Evolutionary conservation across 2,888 invertebrate species (phyloP).

Genomic region (Dasysyrphus albostriatus): DNA sequence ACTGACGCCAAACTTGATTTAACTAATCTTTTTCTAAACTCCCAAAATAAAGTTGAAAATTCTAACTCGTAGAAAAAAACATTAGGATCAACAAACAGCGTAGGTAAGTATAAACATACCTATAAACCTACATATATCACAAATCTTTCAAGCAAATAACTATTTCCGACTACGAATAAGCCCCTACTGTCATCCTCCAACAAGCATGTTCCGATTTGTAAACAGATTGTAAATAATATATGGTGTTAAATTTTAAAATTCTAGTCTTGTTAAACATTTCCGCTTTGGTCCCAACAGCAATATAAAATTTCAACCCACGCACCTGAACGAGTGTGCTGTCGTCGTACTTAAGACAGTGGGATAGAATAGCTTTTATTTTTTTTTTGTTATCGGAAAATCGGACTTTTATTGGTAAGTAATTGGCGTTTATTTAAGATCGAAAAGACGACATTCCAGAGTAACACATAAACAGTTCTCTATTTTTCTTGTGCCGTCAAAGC

Average conservation of each 20-base stretch:
- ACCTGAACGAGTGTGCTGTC: slow-evolving; percentile 23
- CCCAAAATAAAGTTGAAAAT: too few relatives aligned
- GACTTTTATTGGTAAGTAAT: too few relatives aligned
- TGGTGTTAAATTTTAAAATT: slow-evolving; percentile 9
- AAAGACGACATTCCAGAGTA: too few relatives aligned
- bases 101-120: not conserved
- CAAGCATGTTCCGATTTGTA: slow-evolving; percentile 6
- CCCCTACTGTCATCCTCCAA: not conserved
- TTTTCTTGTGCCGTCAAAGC: too few relatives aligned
- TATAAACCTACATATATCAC: not conserved
- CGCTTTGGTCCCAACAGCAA: slow-evolving; percentile 9
- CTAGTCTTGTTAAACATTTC: slow-evolving; percentile 49
- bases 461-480: too few relatives aligned
- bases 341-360: slow-evolving; percentile 8
- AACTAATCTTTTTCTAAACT: too few relatives aligned
- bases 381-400: too few relatives aligned
- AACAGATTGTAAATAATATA: not conserved
- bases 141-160: not conserved
- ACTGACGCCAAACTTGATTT: too few relatives aligned
- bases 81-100: not conserved
- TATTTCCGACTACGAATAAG: slow-evolving; percentile 16
- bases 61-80: too few relatives aligned
- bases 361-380: not conserved
- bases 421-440: too few relatives aligned
- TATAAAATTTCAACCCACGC: slow-evolving; percentile 34